Evolutionary conservation across 2,888 invertebrate species (phyloP), one percentile per base, ranked within the genome.

Genomic region (Kuschelorhynchus macadamiae): DNA sequence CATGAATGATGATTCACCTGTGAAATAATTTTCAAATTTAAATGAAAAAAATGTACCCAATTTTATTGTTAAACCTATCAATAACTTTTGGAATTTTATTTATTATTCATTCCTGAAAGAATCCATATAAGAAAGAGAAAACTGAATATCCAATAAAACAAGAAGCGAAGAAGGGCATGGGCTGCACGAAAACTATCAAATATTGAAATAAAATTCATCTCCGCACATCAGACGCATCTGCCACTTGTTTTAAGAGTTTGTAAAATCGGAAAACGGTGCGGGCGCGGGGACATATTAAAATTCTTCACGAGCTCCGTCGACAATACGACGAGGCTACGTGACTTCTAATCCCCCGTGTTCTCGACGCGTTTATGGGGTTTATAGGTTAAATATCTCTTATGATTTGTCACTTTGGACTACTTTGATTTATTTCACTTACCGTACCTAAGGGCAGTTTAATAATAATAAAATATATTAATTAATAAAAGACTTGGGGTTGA

Each of bases 191-290:
- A 83, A 83, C 84, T 84, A 84, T 84, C 84, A 84, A 84, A 84
- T 84, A 84, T 84, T 84, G 84, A 84, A 84, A 84, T 84, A 83
- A 84, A 83, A 84, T 84, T 84, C 84, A 84, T 84, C 84, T 84
- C 81, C 77, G 74, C 77, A 82, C 83, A 84, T 84, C 84, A 84
- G 79, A 81, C 82, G 80, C 84, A 84, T 82, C 83, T 83, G 84
- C 80, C 82, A 81, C 84, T 83, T 83, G 82, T 82, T 83, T 83
- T 83, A 83, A 83, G 83, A 83, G 81, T 83, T 83, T 84, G 82
- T 81, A 81, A 83, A 83, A 83, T 82, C 81, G 82, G 46, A 32
- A 52, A 62, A 62, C 44, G 53, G 18, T 53, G 30, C 80, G 49
- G 69, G 81, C 82, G 82, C 62, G 30, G 80, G 49, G 69, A 81